Percentiles rank a stretch among this genome's conserved stretches.
These are phyloP conservation scores for Ypsolopha scabrella DNA, from an alignment of 2,888 invertebrate genomes.

Conservation along the genomic window DNA sequence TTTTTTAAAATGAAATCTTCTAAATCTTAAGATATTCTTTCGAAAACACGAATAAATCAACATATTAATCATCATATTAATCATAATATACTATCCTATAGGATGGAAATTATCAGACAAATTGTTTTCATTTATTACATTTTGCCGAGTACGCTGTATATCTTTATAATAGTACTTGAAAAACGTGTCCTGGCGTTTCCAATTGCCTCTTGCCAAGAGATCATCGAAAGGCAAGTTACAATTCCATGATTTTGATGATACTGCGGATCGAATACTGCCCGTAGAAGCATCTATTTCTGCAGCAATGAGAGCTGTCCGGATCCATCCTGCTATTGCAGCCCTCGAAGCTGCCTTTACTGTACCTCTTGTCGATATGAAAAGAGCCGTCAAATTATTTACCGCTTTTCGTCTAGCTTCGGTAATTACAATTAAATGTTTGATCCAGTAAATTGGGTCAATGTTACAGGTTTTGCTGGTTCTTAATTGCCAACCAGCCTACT, in stretches of 20 bases:
- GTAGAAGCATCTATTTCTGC: slow-evolving; percentile 6
- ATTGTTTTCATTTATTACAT: neutral
- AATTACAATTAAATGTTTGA: slow-evolving; percentile 7
- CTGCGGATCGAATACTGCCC: slow-evolving; percentile 6
- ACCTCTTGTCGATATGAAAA: slow-evolving; percentile 9
- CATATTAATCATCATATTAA: too few species aligned
- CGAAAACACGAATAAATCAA: too few species aligned
- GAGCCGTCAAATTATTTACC: neutral
- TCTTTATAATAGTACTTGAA: neutral
- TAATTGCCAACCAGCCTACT: slow-evolving; percentile 12
- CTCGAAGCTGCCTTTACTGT: slow-evolving; percentile 8
- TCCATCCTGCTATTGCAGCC: slow-evolving; percentile 11
- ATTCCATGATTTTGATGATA: neutral
- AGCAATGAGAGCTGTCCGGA: slow-evolving; percentile 6
- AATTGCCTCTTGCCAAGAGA: neutral
- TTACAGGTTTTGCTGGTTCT: slow-evolving; percentile 1
- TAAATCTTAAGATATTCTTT: too few species aligned
- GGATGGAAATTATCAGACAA: neutral
- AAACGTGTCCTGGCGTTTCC: neutral
- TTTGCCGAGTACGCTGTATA: neutral
- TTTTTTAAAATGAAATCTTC: too few species aligned
- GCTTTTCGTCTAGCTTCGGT: neutral
- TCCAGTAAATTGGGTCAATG: slow-evolving; percentile 7
- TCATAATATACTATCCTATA: neutral
- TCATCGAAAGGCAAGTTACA: neutral